Base-by-base conservation (phyloP, 2,888 invertebrate species). In the Himalopsyche japonica region DNA sequence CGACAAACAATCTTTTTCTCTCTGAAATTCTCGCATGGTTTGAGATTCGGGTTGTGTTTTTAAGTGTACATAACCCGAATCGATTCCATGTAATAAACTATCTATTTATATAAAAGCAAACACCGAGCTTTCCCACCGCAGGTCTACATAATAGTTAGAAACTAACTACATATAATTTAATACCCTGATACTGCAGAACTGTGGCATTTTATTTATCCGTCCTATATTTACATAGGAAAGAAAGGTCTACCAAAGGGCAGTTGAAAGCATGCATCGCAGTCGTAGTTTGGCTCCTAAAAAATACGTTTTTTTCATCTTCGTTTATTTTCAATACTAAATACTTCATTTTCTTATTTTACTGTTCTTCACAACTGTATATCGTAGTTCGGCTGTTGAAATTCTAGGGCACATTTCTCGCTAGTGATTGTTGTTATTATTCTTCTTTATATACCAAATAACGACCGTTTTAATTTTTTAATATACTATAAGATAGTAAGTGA, bases 131-230 rank as follows among this genome's bases (percentile, higher is more conserved):
- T 70, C 70, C 70, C 27, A 70, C 70, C 70, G 27, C 70, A 70
- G 70, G 70, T 70, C 70, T 27, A 27, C 27, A 70, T 70, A 27
- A 70, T 70, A 70, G 70, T 81, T 32, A 37, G 57, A 43, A 82
- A 79, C 83, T 80, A 86, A 86, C 86, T 82, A 80, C 82, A 84
- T 82, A 85, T 86, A 86, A 85, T 86, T 81, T 84, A 85, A 84
- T 85, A 83, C 83, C 85, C 84, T 85, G 64, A 86, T 84, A 77
- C 85, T 81, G 83, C 84, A 80, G 83, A 85, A 85, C 82, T 85
- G 85, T 86, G 86, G 83, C 86, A 85, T 86, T 86, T 86, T 86
- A 85, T 86, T 86, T 85, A 86, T 85, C 78, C 86, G 77, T 86
- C 81, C 81, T 84, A 79, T 86, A 86, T 83, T 83, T 82, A 79